Base-by-base conservation (phyloP, 2,888 invertebrate genomes). In the Apotomis turbidana region DNA sequence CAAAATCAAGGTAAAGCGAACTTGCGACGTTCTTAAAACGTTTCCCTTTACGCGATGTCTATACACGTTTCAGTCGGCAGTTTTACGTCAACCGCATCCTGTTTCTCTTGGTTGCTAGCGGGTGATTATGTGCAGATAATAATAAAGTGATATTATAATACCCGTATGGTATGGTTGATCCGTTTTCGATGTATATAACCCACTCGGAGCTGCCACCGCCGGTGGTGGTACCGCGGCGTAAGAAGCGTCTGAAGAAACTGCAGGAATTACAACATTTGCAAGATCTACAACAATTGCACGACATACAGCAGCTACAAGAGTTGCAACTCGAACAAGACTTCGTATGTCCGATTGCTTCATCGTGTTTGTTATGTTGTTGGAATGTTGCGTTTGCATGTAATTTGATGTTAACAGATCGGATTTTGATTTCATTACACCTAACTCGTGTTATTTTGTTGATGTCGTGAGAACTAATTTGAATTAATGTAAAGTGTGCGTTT, bases 1-100 rank as follows among this genome's bases (percentile, higher is more conserved):
- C 92, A 93, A 93, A 93, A 93, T 93, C 93, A 93, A 93, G 93
- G 93, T 93, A 91, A 93, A 84, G 88, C 81, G 86, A 66, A 85
- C 86, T 87, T 87, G 85, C 81, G 89, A 83, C 90, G 87, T 91
- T 92, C 87, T 87, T 87, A 90, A 88, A 86, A 89, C 88, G 90
- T 84, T 84, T 79, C 79, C 75, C 79, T 86, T 88, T 87, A 89
- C 86, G 80, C 81, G 80, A 78, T 78, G 82, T 78, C 83, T 82
- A 85, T 80, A 77, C 81, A 80, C 81, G 81, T 76, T 79, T 79
- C 81, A 76, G 83, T 85, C 82, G 83, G 77, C 81, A 76, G 80
- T 78, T 81, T 85, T 82, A 81, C 86, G 83, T 87, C 83, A 83
- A 81, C 78, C 82, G 82, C 85, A 83, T 85, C 83, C 82, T 85